Base-by-base conservation (phyloP, 2,888 invertebrate genomes). In the Abscondita cerata region DNA sequence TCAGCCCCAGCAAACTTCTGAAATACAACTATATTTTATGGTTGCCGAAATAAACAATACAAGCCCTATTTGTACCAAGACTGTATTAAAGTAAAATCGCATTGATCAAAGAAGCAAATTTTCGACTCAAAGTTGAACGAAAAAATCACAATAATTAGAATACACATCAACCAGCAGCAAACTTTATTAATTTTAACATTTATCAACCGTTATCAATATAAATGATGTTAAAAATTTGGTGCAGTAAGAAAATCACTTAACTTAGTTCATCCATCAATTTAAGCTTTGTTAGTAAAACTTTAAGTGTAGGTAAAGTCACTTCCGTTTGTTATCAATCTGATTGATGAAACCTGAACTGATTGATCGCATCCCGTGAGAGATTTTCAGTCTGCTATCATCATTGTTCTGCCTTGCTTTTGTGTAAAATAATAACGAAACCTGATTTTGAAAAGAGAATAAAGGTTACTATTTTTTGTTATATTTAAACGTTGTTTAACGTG, bases 281-380 rank as follows among this genome's bases (percentile, higher is more conserved):
- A 38, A 53, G 44, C 59, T 58, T 62, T 62, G 59, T 62, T 58
- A 62, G 58, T 58, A 62, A 59, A 53, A 58, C 55, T 62, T 59
- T 62, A 58, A 51, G 60, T 64, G 64, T 64, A 55, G 60, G 59
- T 64, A 60, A 55, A 56, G 64, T 64, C 64, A 64, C 52, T 59
- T 57, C 57, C 38, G 64, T 64, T 63, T 64, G 64, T 64, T 64
- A 64, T 64, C 64, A 64, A 60, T 56, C 60, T 64, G 64, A 64
- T 64, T 64, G 64, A 64, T 64, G 64, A 64, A 60, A 64, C 64
- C 60, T 53, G 60, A 64, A 56, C 57, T 64, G 64, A 64, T 64
- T 64, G 64, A 64, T 60, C 54, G 40, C 60, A 46, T 60, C 64
- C 59, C 64, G 64, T 64, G 64, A 59, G 64, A 64, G 52, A 60